These are phyloP conservation scores for Scolopax bukidnonensis DNA, from an alignment of 2,797 vertebrate genomes.

Conservation along the genomic window DNA sequence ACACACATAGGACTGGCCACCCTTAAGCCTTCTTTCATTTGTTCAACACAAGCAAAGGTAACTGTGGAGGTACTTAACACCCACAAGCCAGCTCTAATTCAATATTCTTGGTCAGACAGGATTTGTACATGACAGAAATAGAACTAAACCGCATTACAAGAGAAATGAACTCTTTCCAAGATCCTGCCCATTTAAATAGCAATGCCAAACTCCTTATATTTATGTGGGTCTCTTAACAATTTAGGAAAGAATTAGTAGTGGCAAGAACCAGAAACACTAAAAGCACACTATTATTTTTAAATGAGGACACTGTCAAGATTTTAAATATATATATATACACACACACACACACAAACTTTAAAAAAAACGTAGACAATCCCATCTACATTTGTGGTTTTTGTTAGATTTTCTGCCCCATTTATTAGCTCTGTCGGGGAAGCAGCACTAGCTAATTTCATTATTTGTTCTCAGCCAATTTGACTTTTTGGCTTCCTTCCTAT, in stretches of 20 bases:
- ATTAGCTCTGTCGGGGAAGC: background rate
- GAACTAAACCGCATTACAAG: slow-evolving; percentile 58
- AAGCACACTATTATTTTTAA: background rate
- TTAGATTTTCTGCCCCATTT: slow-evolving; percentile 51
- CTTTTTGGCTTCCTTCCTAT: slow-evolving; percentile 61
- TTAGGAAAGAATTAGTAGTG: slow-evolving; percentile 7
- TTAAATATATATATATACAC: fast-evolving
- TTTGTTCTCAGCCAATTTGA: slow-evolving; percentile 52
- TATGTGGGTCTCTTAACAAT: background rate
- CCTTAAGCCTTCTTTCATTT: background rate
- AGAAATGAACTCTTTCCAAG: slow-evolving; percentile 30
- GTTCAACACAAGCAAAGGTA: slow-evolving; percentile 37
- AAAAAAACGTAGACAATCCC: background rate
- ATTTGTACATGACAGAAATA: slow-evolving; percentile 55
- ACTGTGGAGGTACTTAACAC: slow-evolving; percentile 4
- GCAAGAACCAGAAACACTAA: background rate
- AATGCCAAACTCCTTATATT: slow-evolving; percentile 15
- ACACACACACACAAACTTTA: fast-evolving
- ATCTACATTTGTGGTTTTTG: background rate
- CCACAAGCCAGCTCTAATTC: slow-evolving; percentile 38
- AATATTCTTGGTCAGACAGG: slow-evolving; percentile 46
- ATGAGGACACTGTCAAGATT: background rate
- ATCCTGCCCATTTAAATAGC: slow-evolving; percentile 39
- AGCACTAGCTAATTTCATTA: slow-evolving; percentile 56
- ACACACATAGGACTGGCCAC: background rate